Percentiles rank a stretch among this genome's conserved stretches.
Conservation (phyloP, 2,888 invertebrate genomes). For the Chorisops tibialis region DNA sequence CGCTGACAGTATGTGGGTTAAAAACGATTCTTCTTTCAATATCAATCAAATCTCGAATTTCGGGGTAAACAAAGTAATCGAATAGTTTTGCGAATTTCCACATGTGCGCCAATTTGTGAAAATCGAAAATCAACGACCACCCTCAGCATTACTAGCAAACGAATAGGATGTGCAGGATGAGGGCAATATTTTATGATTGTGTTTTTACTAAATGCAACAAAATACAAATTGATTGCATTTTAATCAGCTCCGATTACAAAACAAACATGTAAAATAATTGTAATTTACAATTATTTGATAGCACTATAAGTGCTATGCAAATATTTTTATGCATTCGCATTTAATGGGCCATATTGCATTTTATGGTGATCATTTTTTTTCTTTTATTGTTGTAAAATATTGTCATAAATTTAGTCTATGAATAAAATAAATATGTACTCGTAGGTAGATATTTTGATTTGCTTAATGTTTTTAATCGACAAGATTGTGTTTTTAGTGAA, state of each 20-base stretch:
- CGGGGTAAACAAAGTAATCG: slow-evolving; percentile 17
- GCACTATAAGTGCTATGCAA: no score
- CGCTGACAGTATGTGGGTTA: no score
- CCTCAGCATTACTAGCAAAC: neutral
- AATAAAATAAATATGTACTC: no score
- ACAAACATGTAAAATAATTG: slow-evolving; percentile 5
- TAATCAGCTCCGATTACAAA: slow-evolving; percentile 12
- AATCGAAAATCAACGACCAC: neutral
- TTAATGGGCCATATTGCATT: no score
- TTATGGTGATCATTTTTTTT: no score
- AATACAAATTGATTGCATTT: slow-evolving; percentile 12
- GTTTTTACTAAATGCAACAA: neutral
- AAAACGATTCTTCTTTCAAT: neutral
- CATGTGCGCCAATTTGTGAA: slow-evolving; percentile 29
- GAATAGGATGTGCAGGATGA: neutral
- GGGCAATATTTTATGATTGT: neutral
- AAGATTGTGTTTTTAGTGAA: no score
- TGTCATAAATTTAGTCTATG: no score
- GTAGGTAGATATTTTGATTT: no score
- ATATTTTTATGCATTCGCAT: no score
- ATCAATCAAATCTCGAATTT: slow-evolving; percentile 12
- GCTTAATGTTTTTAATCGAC: no score
- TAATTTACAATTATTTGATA: neutral
- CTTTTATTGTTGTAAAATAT: no score
- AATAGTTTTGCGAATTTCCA: slow-evolving; percentile 27